A percentile compares a stretch with the other conserved stretches of the same genome.
Conservation (phyloP, 2,888 invertebrate species). For the Nipponacmea schrenckii region DNA sequence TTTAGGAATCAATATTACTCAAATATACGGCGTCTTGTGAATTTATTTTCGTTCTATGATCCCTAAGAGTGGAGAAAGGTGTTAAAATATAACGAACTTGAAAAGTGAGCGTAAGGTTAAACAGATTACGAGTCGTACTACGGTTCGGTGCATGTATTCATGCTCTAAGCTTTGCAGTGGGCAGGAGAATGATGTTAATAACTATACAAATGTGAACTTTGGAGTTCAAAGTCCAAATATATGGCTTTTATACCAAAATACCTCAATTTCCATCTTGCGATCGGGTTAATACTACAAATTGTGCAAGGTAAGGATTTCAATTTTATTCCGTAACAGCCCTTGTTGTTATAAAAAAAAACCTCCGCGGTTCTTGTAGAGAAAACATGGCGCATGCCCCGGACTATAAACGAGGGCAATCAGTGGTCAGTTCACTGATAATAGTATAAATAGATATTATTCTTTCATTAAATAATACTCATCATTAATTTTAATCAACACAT, state of each 20-base stretch:
- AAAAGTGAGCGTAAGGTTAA: conserved; percentile 31
- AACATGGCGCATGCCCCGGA: conserved; percentile 9
- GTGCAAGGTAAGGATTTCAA: conserved; percentile 1
- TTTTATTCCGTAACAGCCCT: background rate
- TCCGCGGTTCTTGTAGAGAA: conserved; percentile 4
- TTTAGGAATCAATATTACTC: background rate
- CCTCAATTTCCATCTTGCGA: conserved; percentile 6
- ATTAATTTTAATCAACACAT: no score
- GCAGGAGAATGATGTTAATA: conserved; percentile 6
- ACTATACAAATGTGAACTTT: conserved; percentile 6
- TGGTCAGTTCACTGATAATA: background rate
- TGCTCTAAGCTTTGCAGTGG: conserved; percentile 9
- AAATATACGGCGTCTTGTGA: background rate
- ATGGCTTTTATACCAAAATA: conserved; percentile 9
- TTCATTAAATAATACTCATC: no score
- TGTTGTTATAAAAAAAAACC: conserved; percentile 7
- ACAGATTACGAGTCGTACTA: conserved; percentile 31
- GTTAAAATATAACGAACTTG: conserved; percentile 3
- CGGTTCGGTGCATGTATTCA: conserved; percentile 28
- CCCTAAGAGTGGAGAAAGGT: background rate
- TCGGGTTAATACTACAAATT: conserved; percentile 3
- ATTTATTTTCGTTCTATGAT: background rate
- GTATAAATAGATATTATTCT: no score
- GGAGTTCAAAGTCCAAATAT: conserved; percentile 8
- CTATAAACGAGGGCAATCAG: conserved; percentile 6